Evolutionary conservation across 2,113 vertebrate genomes (phyloP), one percentile per base, ranked within the genome.

Genomic region (Microcebus tavaratra): DNA sequence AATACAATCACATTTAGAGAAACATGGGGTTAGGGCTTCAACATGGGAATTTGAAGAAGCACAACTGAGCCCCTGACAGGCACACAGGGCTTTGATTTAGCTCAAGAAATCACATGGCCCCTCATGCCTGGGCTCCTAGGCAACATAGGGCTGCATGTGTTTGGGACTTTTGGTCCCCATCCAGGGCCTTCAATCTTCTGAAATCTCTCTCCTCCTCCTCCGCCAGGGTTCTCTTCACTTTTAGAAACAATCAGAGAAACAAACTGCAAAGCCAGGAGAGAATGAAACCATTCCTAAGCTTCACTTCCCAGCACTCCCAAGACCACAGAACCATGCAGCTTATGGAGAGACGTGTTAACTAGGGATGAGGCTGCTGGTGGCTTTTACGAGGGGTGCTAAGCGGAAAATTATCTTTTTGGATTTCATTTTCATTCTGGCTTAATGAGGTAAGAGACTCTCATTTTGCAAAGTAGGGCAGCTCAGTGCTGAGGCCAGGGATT

Each of bases 391-490:
- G 68, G 67, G 34, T 82, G 55, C 80, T 42, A 63, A 80, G 82
- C 84, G 70, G 88, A 78, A 94, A 89, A 55, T 83, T 5, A 68
- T 55, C 92, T 87, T 85, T 42, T 57, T 89, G 88, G 53, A 78
- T 83, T 87, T 96, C n/a, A 50, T 90, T 90, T 91, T 94, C 80
- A 84, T 82, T 83, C 94, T 90, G 75, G 61, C 75, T 94, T 89
- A 93, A 94, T 86, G 88, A 97, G 82, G 68, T 73, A 83, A 93
- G 91, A 97, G 94, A 88, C 81, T 90, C 90, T 76, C 1, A 0
- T 76, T 70, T 87, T 94, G 63, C 72, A 96, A 93, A 94, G 91
- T 90, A 97, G 96, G 96, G 34, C 96, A 92, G 80, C 86, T 80
- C 31, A 1, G 92, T 80, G 79, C 94, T 67, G 72, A 90, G 79